These are phyloP conservation scores for Beaufortia kweichowensis DNA, from an alignment of 2,113 vertebrate genomes.

Conservation along the genomic window DNA sequence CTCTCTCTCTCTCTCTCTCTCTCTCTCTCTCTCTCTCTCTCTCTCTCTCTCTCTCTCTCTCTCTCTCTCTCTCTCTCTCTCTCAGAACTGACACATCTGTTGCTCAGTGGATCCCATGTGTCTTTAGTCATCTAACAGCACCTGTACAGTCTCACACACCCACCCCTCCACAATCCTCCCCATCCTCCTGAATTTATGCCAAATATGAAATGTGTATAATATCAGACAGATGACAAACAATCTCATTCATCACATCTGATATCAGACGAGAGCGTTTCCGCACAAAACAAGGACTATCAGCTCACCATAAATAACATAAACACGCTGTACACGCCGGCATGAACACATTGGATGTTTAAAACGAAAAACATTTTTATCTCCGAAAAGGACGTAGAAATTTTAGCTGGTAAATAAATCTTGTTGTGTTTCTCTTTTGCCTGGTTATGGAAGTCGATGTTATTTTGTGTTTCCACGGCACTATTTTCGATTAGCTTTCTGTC, in stretches of 20 bases:
- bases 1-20: slow-evolving; percentile 52
- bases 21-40: slow-evolving; percentile 55
- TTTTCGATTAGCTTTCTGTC: slow-evolving; percentile 76
- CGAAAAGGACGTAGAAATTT: slow-evolving; percentile 56
- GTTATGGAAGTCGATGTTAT: slow-evolving; percentile 79
- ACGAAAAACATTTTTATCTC: slow-evolving; percentile 67
- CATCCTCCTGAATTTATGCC: slow-evolving; percentile 71
- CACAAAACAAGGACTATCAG: slow-evolving; percentile 58
- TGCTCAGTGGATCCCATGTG: slow-evolving; percentile 99
- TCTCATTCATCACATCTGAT: slow-evolving; percentile 60
- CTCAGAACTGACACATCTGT: slow-evolving; percentile 95
- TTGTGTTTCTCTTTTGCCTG: slow-evolving; percentile 71
- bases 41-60: background rate
- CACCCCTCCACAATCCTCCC: slow-evolving; percentile 30
- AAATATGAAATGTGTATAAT: slow-evolving; percentile 72
- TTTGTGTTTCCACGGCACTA: slow-evolving; percentile 86
- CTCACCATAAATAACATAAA: slow-evolving; percentile 52
- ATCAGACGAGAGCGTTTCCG: slow-evolving; percentile 54
- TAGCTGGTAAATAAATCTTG: slow-evolving; percentile 69
- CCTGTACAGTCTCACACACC: slow-evolving; percentile 72
- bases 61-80: slow-evolving; percentile 47
- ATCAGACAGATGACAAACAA: slow-evolving; percentile 67
- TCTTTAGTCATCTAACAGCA: slow-evolving; percentile 87
- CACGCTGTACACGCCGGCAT: slow-evolving; percentile 78
- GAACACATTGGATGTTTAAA: slow-evolving; percentile 77